phyloP scores from a whole-genome alignment of 1,140 invertebrate genomes.

The Probaryconus sp. region DNA sequence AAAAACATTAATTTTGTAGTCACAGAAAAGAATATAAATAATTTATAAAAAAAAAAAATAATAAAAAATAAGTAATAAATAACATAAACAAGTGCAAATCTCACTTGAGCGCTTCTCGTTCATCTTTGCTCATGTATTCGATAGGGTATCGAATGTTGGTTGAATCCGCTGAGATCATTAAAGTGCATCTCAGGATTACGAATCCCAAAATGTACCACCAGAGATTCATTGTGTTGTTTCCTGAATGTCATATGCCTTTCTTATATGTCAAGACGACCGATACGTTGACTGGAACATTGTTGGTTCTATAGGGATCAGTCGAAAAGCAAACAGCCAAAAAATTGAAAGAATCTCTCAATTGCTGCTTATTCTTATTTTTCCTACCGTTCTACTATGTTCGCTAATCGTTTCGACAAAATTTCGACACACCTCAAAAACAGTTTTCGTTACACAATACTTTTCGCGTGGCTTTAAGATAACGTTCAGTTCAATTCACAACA shows the following conservation, averaged over 20 bases:
- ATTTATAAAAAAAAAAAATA: constrained; percentile 26
- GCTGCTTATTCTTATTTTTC: not conserved
- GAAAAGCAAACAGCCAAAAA: constrained; percentile 19
- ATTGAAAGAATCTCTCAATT: constrained; percentile 3
- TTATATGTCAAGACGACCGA: constrained; percentile 72
- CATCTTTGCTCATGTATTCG: constrained; percentile 80
- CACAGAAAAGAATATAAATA: constrained; percentile 18
- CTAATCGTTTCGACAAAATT: constrained; percentile 24
- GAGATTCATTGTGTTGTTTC: constrained; percentile 70
- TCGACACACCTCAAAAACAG: constrained; percentile 24
- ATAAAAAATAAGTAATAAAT: constrained; percentile 9
- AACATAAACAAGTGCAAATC: constrained; percentile 31
- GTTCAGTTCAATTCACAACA: too few relatives aligned
- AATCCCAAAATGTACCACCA: constrained; percentile 65
- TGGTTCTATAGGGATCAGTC: constrained; percentile 20
- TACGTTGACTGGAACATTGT: constrained; percentile 57
- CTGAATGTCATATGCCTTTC: constrained; percentile 47
- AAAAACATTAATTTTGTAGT: constrained; percentile 19
- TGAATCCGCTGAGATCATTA: constrained; percentile 53
- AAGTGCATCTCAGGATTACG: constrained; percentile 64
- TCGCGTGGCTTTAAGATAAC: too few relatives aligned
- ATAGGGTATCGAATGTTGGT: constrained; percentile 71
- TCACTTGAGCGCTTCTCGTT: constrained; percentile 80
- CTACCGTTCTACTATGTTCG: too few relatives aligned
- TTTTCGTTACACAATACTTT: too few relatives aligned